Evolutionary conservation across 92 coral and sea anemone genomes (phyloP).

Genomic region (Zoanthus solanderi): DNA sequence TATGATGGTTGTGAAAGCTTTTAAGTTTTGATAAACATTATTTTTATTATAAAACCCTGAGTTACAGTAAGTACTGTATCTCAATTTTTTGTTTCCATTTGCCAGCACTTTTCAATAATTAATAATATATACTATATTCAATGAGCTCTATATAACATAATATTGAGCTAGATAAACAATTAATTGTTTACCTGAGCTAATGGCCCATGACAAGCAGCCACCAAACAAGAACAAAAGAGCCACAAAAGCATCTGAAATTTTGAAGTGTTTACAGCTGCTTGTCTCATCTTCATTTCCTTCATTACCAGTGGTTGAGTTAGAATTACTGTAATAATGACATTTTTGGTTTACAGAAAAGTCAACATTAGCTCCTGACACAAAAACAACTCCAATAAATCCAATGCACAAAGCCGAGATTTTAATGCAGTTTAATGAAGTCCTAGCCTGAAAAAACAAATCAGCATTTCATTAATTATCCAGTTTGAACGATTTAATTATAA

Average conservation of each 20-base stretch:
- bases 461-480: too few relatives aligned
- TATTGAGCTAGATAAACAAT: too few relatives aligned
- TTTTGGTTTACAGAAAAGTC: background rate
- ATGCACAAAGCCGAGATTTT: conserved; percentile 69
- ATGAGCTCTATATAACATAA: too few relatives aligned
- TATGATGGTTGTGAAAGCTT: too few relatives aligned
- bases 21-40: too few relatives aligned
- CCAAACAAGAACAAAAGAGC: conserved; percentile 81
- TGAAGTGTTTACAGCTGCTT: conserved; percentile 41
- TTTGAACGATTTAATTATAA: too few relatives aligned
- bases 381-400: conserved; percentile 69
- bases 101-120: too few relatives aligned
- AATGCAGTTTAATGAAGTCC: conserved; percentile 41
- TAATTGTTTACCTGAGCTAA: conserved; percentile 82
- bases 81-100: too few relatives aligned
- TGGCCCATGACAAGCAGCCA: conserved; percentile 88
- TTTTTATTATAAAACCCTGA: too few relatives aligned
- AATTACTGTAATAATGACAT: too few relatives aligned
- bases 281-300: background rate
- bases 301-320: background rate
- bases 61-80: too few relatives aligned
- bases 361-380: conserved; percentile 69
- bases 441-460: conserved; percentile 45
- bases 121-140: too few relatives aligned
- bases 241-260: conserved; percentile 53